Base-by-base conservation (phyloP, 2,113 vertebrate genomes). In the Numida meleagris region DNA sequence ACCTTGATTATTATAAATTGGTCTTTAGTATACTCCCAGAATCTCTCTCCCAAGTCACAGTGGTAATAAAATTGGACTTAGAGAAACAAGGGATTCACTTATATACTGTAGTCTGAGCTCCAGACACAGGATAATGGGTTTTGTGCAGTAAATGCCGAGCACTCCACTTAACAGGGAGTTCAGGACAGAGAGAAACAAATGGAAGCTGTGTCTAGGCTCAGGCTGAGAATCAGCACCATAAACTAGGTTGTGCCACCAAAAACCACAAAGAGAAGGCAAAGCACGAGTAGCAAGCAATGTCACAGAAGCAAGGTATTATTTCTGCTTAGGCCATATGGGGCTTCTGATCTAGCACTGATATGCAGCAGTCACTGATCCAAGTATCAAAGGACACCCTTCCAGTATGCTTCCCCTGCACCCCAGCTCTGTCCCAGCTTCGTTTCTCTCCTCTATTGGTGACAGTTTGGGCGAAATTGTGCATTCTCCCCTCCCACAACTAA, bases 401-500 rank as follows among this genome's bases (percentile, higher is more conserved):
- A 36, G 21, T 33, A 33, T 0, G 0, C 21, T 93, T 58, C 65
- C 76, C 70, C 53, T 63, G 36, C 21, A 19, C 13, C 45, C 19
- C 42, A 6, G 29, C 42, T 21, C 88, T 88, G 42, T 42, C 87
- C 93, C 61, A 40, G 78, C 75, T 57, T 73, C 5, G 0, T 45
- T 58, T 34, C 72, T 78, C 72, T 83, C 65, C 72, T 94, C 55
- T 5, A 0, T 2, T 83, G 86, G 76, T 46, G 0, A 59, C 34
- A 78, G 51, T 65, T 88, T 72, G 63, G 68, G 76, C 42, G 65
- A 71, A 92, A 70, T 10, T 57, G 45, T 70, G 40, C 61, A 7
- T 80, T 88, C 82, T 76, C 74, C 50, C 25, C 42, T 93, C 76
- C 75, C 76, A 34, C 42, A 53, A 38, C 90, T 88, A 90, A 86